A percentile compares a stretch with the other conserved stretches of the same genome.
Conservation (phyloP, 1,140 invertebrate species). For the Daktulosphaira vitifoliae region DNA sequence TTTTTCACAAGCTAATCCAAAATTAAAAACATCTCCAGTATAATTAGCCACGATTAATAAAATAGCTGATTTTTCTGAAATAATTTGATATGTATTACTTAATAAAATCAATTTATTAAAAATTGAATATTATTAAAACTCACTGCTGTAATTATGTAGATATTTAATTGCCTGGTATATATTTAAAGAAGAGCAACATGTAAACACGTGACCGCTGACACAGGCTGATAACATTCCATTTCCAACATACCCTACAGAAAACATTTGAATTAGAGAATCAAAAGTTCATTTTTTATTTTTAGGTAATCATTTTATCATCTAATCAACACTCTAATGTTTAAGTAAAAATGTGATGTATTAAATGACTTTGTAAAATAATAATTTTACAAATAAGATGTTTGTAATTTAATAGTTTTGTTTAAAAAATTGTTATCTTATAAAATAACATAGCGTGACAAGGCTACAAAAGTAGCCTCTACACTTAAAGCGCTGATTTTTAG, state of each 20-base stretch:
- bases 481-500: too few relatives aligned
- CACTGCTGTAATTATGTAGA: slow-evolving; percentile 10
- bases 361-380: too few relatives aligned
- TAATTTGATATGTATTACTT: background rate
- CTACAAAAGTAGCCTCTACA: too few relatives aligned
- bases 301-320: too few relatives aligned
- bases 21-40: slow-evolving; percentile 78
- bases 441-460: too few relatives aligned
- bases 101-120: too few relatives aligned
- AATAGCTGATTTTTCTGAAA: slow-evolving; percentile 49
- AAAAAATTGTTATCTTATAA: too few relatives aligned
- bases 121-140: background rate
- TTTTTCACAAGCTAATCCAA: slow-evolving; percentile 70
- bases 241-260: slow-evolving; percentile 63
- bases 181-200: slow-evolving; percentile 62
- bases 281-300: too few relatives aligned
- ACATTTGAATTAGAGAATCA: background rate
- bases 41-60: slow-evolving; percentile 74
- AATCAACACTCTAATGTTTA: too few relatives aligned
- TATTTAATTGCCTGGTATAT: slow-evolving; percentile 51
- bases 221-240: slow-evolving; percentile 64
- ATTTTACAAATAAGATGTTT: too few relatives aligned
- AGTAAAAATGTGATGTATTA: too few relatives aligned
- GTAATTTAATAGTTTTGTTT: too few relatives aligned
- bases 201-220: slow-evolving; percentile 67